These are phyloP conservation scores for Ephydatia muelleri DNA, from an alignment of 37 sponge, comb jelly and placozoan genomes.

Conservation along the genomic window DNA sequence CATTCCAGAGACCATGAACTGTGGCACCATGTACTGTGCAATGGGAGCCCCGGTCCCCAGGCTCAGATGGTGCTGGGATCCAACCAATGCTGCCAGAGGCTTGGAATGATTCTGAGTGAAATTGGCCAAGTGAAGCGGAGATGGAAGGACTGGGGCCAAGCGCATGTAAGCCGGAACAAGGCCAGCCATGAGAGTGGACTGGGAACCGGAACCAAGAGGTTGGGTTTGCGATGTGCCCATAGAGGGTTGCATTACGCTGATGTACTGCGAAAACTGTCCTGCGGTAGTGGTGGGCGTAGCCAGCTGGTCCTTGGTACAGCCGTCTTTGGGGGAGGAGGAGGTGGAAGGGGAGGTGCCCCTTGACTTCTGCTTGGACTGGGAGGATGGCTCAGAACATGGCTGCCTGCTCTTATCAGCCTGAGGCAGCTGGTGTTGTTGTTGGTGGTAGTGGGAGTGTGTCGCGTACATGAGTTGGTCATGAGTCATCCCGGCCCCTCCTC, in stretches of 20 bases:
- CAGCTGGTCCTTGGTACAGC: background rate
- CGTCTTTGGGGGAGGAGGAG: background rate
- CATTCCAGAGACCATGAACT: background rate
- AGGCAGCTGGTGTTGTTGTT: background rate
- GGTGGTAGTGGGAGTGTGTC: no score
- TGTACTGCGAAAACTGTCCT: background rate
- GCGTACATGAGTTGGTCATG: background rate
- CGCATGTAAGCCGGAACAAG: background rate
- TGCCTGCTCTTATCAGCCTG: background rate
- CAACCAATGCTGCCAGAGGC: background rate
- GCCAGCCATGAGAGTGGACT: background rate
- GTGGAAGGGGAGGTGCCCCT: background rate
- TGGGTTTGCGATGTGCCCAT: background rate
- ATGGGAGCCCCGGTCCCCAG: background rate
- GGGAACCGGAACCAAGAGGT: background rate
- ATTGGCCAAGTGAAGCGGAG: background rate
- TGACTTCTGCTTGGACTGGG: background rate
- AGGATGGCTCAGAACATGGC: background rate
- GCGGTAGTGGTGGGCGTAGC: background rate
- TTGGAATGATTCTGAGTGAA: background rate
- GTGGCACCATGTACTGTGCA: background rate
- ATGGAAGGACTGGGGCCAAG: background rate
- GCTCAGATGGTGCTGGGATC: background rate
- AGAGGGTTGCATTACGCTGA: background rate
- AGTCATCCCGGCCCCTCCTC: background rate